These are phyloP conservation scores for Macrosiphum euphorbiae DNA, from an alignment of 2,888 invertebrate genomes.

Conservation along the genomic window DNA sequence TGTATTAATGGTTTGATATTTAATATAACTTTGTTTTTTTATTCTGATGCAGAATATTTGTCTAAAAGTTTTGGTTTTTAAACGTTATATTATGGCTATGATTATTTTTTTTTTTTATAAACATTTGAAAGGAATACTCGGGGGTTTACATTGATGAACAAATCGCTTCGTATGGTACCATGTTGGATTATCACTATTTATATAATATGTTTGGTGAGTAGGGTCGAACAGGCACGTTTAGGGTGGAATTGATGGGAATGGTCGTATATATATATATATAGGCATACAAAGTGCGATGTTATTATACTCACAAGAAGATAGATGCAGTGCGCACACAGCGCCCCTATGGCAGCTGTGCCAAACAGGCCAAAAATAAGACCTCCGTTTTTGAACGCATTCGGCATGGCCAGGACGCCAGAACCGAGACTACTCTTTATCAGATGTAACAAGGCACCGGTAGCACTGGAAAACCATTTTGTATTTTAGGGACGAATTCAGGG, in stretches of 20 bases:
- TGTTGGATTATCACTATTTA: background rate
- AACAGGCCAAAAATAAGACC: conserved; percentile 84
- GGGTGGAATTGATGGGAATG: background rate
- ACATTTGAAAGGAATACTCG: background rate
- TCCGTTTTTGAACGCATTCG: conserved; percentile 87
- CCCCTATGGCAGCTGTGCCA: conserved; percentile 85
- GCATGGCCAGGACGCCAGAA: conserved; percentile 93
- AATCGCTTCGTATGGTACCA: background rate
- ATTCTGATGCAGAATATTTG: background rate
- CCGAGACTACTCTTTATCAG: conserved; percentile 94
- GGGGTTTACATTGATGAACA: background rate
- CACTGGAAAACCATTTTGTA: conserved; percentile 72
- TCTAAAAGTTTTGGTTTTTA: background rate
- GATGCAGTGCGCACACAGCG: conserved; percentile 94
- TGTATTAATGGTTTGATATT: background rate
- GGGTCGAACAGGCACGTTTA: background rate
- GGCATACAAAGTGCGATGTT: background rate
- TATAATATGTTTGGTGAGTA: background rate
- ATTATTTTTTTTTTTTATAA: background rate
- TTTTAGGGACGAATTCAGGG: background rate
- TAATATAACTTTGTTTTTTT: background rate
- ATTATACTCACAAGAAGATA: conserved; percentile 78
- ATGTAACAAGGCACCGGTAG: conserved; percentile 87
- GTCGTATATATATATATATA: no score
- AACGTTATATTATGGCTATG: background rate